Conservation (phyloP, 2,888 invertebrate genomes). For the Dolichopus griseipennis region DNA sequence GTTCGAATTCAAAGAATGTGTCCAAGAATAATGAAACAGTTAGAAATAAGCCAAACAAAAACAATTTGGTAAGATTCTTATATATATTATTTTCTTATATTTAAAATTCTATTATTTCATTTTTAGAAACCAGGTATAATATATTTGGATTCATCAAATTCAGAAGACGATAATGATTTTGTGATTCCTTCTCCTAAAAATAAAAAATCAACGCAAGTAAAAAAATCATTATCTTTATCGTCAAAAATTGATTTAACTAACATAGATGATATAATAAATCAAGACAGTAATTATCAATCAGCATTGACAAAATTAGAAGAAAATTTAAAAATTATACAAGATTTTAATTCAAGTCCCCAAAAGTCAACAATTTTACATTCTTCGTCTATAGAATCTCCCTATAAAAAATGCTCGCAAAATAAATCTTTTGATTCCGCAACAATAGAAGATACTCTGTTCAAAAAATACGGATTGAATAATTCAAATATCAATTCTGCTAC, state of each 20-base stretch:
- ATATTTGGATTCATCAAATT: conserved; percentile 2
- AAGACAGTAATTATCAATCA: conserved; percentile 30
- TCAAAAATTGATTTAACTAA: not conserved
- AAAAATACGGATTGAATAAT: too few species aligned
- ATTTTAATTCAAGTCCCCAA: not conserved
- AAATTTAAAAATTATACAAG: not conserved
- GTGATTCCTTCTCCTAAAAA: not conserved
- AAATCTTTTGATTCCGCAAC: too few species aligned
- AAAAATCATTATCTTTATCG: not conserved
- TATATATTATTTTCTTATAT: not conserved
- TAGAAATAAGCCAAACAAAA: not conserved
- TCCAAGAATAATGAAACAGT: not conserved
- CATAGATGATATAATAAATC: conserved; percentile 29
- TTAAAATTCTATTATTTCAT: not conserved
- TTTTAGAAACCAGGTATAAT: not conserved
- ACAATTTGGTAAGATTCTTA: not conserved
- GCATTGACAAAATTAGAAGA: conserved; percentile 25
- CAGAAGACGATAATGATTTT: not conserved
- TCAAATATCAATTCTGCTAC: too few species aligned
- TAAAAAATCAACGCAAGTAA: not conserved
- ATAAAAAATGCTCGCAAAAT: not conserved
- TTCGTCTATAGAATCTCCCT: not conserved
- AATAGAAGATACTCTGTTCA: too few species aligned
- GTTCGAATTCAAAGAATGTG: too few species aligned
- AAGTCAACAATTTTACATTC: not conserved